Conservation (phyloP, 1,140 invertebrate species). For the Listronotus oregonensis region DNA sequence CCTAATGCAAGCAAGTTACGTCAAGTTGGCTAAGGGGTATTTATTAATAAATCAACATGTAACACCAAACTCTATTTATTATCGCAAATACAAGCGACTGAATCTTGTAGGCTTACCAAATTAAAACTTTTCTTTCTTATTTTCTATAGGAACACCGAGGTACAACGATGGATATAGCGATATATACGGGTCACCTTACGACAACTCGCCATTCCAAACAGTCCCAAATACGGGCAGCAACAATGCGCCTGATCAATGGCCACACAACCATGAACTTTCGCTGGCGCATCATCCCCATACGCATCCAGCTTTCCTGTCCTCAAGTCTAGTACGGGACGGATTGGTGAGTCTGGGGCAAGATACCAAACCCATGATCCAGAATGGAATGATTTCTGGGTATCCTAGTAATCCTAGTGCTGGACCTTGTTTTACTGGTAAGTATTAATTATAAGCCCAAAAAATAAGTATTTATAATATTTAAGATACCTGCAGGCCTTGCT, state of each 20-base stretch:
- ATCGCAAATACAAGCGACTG: neutral
- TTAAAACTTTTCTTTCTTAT: neutral
- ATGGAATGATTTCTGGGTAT: slow-evolving; percentile 73
- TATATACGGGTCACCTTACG: slow-evolving; percentile 68
- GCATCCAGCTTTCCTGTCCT: slow-evolving; percentile 64
- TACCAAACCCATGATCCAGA: slow-evolving; percentile 75
- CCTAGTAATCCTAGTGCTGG: slow-evolving; percentile 62
- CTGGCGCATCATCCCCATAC: slow-evolving; percentile 61
- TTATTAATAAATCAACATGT: no score
- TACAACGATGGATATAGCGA: slow-evolving; percentile 70
- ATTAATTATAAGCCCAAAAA: neutral
- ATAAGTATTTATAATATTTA: no score
- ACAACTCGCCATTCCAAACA: slow-evolving; percentile 77
- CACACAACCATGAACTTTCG: slow-evolving; percentile 58
- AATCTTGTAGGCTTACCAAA: neutral
- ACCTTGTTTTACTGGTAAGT: slow-evolving; percentile 74
- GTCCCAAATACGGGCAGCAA: slow-evolving; percentile 73
- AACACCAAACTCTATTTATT: neutral
- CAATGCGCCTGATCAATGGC: slow-evolving; percentile 60
- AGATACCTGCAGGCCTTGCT: no score
- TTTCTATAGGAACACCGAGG: slow-evolving; percentile 59
- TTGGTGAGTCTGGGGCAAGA: slow-evolving; percentile 62
- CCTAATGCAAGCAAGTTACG: no score
- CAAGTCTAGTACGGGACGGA: slow-evolving; percentile 56
- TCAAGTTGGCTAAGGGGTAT: no score